These are phyloP conservation scores for Caracal caracal DNA, from an alignment of 2,113 vertebrate genomes.

Conservation along the genomic window DNA sequence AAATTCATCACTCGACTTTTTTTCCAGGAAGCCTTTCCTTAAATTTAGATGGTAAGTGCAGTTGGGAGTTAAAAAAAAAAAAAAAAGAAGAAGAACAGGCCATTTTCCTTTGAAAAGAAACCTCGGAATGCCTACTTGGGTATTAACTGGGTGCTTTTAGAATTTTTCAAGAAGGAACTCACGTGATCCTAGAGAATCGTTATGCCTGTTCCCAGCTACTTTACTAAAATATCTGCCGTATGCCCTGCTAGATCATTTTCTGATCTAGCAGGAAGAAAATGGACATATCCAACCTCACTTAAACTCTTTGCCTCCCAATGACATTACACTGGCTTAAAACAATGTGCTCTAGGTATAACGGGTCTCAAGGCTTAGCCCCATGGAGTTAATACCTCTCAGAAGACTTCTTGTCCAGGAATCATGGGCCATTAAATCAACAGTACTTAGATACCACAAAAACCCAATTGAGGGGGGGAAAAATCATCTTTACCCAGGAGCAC, in stretches of 20 bases:
- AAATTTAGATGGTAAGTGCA: slow-evolving; percentile 42
- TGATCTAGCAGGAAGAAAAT: neutral
- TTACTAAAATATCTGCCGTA: neutral
- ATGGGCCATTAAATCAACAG: neutral
- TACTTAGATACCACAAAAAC: neutral
- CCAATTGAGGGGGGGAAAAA: neutral
- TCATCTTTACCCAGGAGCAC: neutral
- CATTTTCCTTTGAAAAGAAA: slow-evolving; percentile 48
- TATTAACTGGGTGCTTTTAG: neutral
- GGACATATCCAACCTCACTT: neutral
- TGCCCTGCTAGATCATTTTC: neutral
- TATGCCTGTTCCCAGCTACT: neutral
- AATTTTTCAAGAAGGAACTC: neutral
- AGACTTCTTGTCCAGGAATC: neutral
- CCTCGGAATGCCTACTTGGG: neutral
- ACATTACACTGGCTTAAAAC: neutral
- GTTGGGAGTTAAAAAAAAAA: neutral
- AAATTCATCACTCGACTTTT: slow-evolving; percentile 39
- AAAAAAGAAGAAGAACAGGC: neutral
- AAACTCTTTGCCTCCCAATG: neutral
- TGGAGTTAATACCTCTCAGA: neutral
- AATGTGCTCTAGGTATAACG: neutral
- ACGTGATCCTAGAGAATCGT: neutral
- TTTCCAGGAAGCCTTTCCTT: slow-evolving; percentile 34
- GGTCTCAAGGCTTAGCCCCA: neutral